Base-by-base conservation (phyloP, 2,888 invertebrate species). In the Leptarthrus brevirostris region DNA sequence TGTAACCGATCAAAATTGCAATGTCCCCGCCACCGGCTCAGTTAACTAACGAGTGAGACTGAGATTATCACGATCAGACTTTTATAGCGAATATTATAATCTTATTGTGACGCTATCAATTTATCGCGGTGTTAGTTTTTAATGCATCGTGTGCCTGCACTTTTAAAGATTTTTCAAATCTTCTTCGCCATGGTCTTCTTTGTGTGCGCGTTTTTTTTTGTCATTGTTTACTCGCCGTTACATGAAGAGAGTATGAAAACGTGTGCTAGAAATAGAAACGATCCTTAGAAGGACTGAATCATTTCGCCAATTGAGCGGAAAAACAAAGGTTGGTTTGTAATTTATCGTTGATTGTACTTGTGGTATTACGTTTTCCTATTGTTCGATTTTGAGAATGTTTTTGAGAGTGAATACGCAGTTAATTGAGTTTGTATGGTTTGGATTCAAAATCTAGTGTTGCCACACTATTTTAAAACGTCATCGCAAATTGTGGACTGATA, bases 231-330 rank as follows among this genome's bases (percentile, higher is more conserved):
- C 20, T 14, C 54, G n/a, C n/a, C n/a, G 14, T 52, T 71, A 30
- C 24, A 30, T 34, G 34, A n/a, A n/a, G n/a, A 34, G 52, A 49
- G 69, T 69, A 34, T 20, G 49, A 69, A 30, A 52, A 40, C 8
- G 54, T 22, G 56, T 6, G 54, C 72, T 58, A 56, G 72, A 72
- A 72, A 72, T 72, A 72, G 72, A 72, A 58, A 72, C 72, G 56
- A 22, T 72, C 72, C 72, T 72, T 72, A 72, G 72, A 72, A 72
- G 72, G 72, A 72, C 56, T 54, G 72, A 72, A 72, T 56, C 54
- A 58, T 16, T n/a, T 52, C 30, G 69, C 16, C 24, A 30, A 69
- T 52, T 52, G 69, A 49, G 22, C 1, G 24, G 18, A 49, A 52
- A 4, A 20, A 47, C 30, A 47, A 34, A 58, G 18, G 36, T 40